Base-by-base conservation (phyloP, 2,888 invertebrate genomes). In the Fragum sueziense region DNA sequence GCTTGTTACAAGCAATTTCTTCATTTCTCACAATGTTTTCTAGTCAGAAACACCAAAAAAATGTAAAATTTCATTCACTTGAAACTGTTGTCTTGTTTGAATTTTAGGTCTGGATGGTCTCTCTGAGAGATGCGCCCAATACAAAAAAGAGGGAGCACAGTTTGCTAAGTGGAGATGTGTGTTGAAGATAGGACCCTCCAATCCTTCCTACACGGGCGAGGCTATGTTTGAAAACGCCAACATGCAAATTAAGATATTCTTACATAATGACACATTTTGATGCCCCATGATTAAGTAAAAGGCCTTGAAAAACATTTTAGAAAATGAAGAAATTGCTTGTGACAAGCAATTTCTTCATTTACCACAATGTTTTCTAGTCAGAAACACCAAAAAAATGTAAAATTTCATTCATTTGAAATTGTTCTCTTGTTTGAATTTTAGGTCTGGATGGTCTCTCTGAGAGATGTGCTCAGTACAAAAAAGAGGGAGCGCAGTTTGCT, bases 111-210 rank as follows among this genome's bases (percentile, higher is more conserved):
- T 99, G 88, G 99, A 99, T 93, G 97, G 98, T 92, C 94, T 99
- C 92, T 96, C 96, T 88, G 96, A 97, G 91, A 96, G 99, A 87
- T 99, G 98, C 94, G 97, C 97, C 80, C 97, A 98, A 94, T 99
- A 99, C 96, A 98, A 98, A 94, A 97, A 98, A 94, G 97, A 97
- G 91, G 98, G 98, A 61, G 98, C 98, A 93, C 97, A 97, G 92
- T 99, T 99, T 94, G 99, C 99, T 92, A 99, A 99, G 94, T 99
- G 99, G 99, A 96, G 99, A 92, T 97, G 97, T 87, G 98, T 98
- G 65, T 95, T 99, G 91, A 99, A 98, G 94, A 99, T 99, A 93
- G 96, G 95, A 91, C 96, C 96, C 92, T 95, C 96, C 94, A 97
- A 96, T 0, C 99, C 99, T 0, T 97, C 97, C 71, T 96, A 97